Evolutionary conservation across 2,113 vertebrate genomes (phyloP).

Genomic region (Pristiophorus japonicus): DNA sequence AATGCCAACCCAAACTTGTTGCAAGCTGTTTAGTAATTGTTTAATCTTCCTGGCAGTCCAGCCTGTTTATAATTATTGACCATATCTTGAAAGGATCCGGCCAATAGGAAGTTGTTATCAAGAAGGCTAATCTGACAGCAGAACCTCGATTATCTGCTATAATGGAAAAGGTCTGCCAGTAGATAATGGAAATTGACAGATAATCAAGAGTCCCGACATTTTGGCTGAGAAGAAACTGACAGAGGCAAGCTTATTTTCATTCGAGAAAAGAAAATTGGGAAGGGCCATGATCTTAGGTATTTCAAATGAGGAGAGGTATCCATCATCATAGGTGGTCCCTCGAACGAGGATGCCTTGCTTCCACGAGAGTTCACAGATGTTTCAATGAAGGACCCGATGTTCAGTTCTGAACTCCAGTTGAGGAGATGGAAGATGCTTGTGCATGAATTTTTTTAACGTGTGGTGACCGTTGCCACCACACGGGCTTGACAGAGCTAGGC

Average conservation of each 20-base stretch:
- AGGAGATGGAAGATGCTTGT: too few relatives aligned
- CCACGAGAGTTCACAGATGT: too few relatives aligned
- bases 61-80: constrained; percentile 7
- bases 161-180: neutral
- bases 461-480: too few relatives aligned
- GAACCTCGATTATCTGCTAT: neutral
- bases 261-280: neutral
- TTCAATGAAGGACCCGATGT: too few relatives aligned
- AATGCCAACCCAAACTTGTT: neutral
- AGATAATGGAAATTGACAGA: neutral
- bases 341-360: too few relatives aligned
- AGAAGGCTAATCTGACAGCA: neutral
- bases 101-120: neutral
- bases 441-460: too few relatives aligned
- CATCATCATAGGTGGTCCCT: too few relatives aligned
- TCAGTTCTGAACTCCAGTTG: too few relatives aligned
- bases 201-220: neutral
- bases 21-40: neutral
- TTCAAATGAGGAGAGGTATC: neutral
- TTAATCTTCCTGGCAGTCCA: neutral
- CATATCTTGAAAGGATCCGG: neutral
- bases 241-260: neutral
- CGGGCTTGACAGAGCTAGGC: too few relatives aligned
- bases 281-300: neutral
- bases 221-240: neutral